A percentile compares a stretch with the other conserved stretches of the same genome.
Evolutionary conservation across 2,113 vertebrate species (phyloP).

Genomic region (Opisthocomus hoazin): DNA sequence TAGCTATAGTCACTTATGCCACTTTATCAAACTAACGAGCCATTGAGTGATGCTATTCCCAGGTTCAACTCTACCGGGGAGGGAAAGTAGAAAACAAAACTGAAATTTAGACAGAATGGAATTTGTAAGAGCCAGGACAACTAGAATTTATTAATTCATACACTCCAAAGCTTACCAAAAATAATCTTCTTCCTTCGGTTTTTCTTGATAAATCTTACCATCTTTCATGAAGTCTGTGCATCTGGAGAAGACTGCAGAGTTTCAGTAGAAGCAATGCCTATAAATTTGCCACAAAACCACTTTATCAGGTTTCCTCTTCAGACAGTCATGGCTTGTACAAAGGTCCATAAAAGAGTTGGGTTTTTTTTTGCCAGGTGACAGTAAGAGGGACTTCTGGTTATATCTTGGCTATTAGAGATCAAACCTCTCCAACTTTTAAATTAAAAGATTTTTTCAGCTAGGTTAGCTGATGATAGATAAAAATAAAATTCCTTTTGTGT

Average conservation of each 20-base stretch:
- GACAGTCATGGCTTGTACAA: not conserved
- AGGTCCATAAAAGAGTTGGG: not conserved
- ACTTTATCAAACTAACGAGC: conserved; percentile 82
- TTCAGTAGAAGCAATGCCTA: not conserved
- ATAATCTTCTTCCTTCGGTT: conserved; percentile 46
- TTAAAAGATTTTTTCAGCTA: not conserved
- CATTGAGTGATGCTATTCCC: conserved; percentile 71
- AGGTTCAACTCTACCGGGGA: conserved; percentile 52
- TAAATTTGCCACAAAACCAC: not conserved
- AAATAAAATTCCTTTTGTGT: not conserved
- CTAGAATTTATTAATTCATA: conserved; percentile 69
- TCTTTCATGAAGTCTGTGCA: not conserved
- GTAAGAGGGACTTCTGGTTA: not conserved
- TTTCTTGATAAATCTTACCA: conserved; percentile 51
- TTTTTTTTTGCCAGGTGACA: not conserved
- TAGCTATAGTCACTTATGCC: conserved; percentile 59
- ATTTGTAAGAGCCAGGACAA: conserved; percentile 61
- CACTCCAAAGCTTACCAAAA: conserved; percentile 33
- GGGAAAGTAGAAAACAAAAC: conserved; percentile 67
- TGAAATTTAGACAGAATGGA: conserved; percentile 64
- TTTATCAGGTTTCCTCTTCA: not conserved
- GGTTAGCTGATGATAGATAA: not conserved
- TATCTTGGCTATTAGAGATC: not conserved
- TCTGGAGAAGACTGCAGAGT: not conserved
- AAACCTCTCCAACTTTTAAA: not conserved